Base-by-base conservation (phyloP, 2,888 invertebrate species). In the Tiliacea citrago region DNA sequence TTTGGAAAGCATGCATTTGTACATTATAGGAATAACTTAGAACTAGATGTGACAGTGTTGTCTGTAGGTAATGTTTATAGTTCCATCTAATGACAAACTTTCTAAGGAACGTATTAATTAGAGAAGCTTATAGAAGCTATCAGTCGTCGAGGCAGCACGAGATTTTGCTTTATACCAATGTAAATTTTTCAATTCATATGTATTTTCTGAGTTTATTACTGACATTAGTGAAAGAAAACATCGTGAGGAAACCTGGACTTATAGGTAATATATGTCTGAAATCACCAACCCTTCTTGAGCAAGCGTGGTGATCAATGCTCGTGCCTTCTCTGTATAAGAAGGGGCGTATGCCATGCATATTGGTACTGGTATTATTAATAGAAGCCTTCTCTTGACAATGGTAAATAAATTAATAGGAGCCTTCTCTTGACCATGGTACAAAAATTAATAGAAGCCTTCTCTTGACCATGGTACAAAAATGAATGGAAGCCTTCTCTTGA, bases 1-100 rank as follows among this genome's bases (percentile, higher is more conserved):
- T 92, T 95, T 95, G 96, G 96, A 96, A 96, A 96, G 96, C 96
- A 94, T 93, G 91, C 91, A 90, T 94, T 95, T 95, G 94, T 94
- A 94, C 95, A 94, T 90, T 83, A 76, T 81, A 85, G 84, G 72
- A 80, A 75, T 82, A 80, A 68, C 68, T 78, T 78, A 80, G 58
- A 61, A 73, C 58, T 79, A 80, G 10, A 61, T 18, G 18, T 16
- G 6, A 16, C 61, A 68, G 24, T 53, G 47, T 16, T 4, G 47
- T 60, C 62, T 60, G 67, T n/a, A n/a, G n/a, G n/a, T 63, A 60
- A 62, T 65, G 18, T 35, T 47, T 9, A 35, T 65, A 3, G 16
- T 60, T n/a, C 7, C 0, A n/a, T 35, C 3, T n/a, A 16, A 35
- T n/a, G 16, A 65, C 9, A n/a, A 63, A 63, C 13, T 65, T 49